Evolutionary conservation across 2,113 vertebrate species (phyloP), one percentile per base, ranked within the genome.

Genomic region (Crotalus viridis): DNA sequence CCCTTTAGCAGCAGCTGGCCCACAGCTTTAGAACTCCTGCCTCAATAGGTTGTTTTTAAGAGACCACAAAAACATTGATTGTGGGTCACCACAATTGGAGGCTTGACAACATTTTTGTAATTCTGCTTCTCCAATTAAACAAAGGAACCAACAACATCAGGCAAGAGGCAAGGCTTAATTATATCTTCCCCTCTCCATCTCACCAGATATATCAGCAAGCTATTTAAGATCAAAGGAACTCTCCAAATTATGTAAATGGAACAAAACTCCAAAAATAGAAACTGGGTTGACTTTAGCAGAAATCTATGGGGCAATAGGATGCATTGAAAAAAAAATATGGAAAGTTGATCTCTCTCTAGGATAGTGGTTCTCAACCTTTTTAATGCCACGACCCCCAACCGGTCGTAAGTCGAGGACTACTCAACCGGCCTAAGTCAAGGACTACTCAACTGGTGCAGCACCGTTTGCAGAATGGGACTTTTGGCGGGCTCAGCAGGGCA

Each of bases 1-100:
- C 74, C 91, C 33, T 46, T 94, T n/a, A 55, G n/a, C 7, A 33
- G 93, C 91, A 92, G 91, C 93, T 94, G 93, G 69, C 48, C 81
- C 26, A 24, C 48, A 57, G 93, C 91, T 92, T 94, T 94, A 86
- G 26, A 92, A 56, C 56, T 56, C 9, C 26, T 52, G 51, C 51
- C 57, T 87, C 91, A 91, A 91, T 74, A 81, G 92, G 33, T 69
- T 74, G 33, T 43, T 48, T 57, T 28, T n/a, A 85, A 74, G 69
- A 64, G 19, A 52, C 51, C 28, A 86, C 28, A 88, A 87, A 87
- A 39, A 89, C 87, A 85, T 10, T 74, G 89, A 24, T 26, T 19
- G 26, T 90, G 48, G 57, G 43, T 74, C 57, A 39, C 22, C 22
- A 39, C 48, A 17, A 88, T 48, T 10, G 19, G 91, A 92, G 24